A percentile compares a stretch with the other conserved stretches of the same genome.
Evolutionary conservation across 2,888 invertebrate genomes (phyloP).

Genomic region (Euzetes globulus): DNA sequence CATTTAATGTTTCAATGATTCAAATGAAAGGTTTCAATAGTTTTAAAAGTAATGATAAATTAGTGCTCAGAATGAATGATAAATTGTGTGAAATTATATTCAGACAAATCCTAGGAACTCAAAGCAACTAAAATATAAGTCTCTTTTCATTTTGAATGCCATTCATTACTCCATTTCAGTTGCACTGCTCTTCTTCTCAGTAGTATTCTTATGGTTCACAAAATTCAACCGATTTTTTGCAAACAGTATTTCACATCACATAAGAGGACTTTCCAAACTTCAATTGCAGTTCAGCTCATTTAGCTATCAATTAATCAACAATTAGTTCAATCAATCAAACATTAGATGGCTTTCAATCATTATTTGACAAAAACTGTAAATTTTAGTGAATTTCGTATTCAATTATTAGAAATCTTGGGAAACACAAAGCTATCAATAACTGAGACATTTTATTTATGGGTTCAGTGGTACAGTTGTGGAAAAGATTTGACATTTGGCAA

Average conservation of each 20-base stretch:
- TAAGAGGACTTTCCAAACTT: not conserved
- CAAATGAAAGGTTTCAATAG: not conserved
- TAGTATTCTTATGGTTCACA: not conserved
- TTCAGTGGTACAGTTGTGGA: not conserved
- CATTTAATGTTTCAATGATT: not conserved
- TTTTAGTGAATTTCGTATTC: not conserved
- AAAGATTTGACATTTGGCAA: no score
- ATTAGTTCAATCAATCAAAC: not conserved
- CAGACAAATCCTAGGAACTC: not conserved
- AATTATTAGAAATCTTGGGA: not conserved
- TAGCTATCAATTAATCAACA: not conserved
- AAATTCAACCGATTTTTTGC: not conserved
- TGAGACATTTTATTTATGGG: not conserved
- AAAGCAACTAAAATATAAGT: not conserved
- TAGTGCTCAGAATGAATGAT: constrained; percentile 11
- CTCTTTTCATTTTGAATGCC: not conserved
- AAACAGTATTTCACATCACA: not conserved
- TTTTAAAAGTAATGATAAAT: constrained; percentile 18
- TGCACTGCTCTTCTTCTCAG: not conserved
- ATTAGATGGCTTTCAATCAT: not conserved
- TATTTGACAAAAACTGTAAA: not conserved
- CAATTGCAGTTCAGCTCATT: not conserved
- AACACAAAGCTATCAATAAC: not conserved
- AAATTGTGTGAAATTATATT: constrained; percentile 8
- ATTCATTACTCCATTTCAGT: not conserved